Base-by-base conservation (phyloP, 2,113 vertebrate genomes). In the Marmota flaviventris region DNA sequence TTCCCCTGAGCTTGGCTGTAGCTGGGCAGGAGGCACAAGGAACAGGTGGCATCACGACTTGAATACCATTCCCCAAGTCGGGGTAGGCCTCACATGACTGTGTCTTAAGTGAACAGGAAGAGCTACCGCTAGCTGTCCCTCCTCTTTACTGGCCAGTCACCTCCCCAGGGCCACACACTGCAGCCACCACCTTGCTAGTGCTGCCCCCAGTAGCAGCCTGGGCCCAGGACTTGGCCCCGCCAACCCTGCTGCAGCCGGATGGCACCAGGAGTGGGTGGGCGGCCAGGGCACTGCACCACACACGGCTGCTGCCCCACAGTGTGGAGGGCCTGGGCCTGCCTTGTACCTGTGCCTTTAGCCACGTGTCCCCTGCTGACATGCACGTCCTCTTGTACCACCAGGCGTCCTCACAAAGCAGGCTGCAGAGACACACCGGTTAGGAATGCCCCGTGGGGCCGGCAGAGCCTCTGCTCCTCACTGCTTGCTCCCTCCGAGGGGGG, bases 1-100 rank as follows among this genome's bases (percentile, higher is more conserved):
- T 83, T 91, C 86, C 78, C 72, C 42, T 91, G 86, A 86, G 70
- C 76, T 81, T 88, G 75, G 42, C 51, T 42, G 12, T 88, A 93
- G 48, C 90, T 27, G 45, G 58, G 22, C 76, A 85, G 42, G 39
- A 93, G 32, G 8, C n/a, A 63, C 65, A 61, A 93, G 94, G 91
- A 63, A 63, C 13, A 2, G 85, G 70, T 51, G 13, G 42, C 25
- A 11, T n/a, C 32, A 32, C 85, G 53, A 61, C 81, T 94, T 85
- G 14, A 17, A 1, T 32, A 37, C 34, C 89, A 58, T 12, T 95
- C 58, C 14, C 42, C 90, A 58, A 51, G 32, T 81, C 67, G 70
- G 6, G 79, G 9, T 12, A 34, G 53, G 29, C 24, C n/a, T 75
- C 67, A 42, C 29, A 73, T 7, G 18, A 8, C 42, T 88, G n/a